Evolutionary conservation across 2,888 invertebrate genomes (phyloP).

Genomic region (Glyphotaelius pellucidus): DNA sequence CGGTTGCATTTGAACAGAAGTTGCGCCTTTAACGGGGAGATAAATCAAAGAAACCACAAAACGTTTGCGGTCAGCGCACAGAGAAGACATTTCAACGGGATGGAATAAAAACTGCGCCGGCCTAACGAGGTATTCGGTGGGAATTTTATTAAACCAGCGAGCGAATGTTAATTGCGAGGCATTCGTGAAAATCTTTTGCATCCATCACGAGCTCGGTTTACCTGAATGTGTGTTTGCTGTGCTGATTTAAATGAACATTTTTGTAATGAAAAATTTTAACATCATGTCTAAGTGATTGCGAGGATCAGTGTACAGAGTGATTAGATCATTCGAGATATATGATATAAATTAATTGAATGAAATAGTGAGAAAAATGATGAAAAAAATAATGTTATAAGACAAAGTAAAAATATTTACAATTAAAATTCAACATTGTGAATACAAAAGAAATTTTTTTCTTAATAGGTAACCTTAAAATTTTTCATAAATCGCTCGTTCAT

Average conservation of each 20-base stretch:
- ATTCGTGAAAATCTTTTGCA: slow-evolving; percentile 22
- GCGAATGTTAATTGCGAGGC: slow-evolving; percentile 46
- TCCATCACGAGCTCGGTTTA: slow-evolving; percentile 35
- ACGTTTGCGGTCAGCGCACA: slow-evolving; percentile 45
- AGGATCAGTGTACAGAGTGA: background rate
- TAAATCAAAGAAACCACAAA: slow-evolving; percentile 49
- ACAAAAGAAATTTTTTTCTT: no score
- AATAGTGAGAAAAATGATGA: no score
- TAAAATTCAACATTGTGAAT: no score
- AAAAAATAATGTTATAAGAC: no score
- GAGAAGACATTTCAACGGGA: slow-evolving; percentile 27
- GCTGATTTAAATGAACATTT: background rate
- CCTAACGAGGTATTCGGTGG: slow-evolving; percentile 57
- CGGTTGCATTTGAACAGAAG: slow-evolving; percentile 7
- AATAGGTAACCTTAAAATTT: no score
- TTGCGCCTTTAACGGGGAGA: slow-evolving; percentile 4
- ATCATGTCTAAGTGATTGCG: background rate
- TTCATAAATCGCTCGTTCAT: no score
- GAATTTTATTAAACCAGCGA: slow-evolving; percentile 46
- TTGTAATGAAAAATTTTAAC: background rate
- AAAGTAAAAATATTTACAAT: no score
- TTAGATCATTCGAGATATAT: background rate
- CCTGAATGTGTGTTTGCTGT: background rate
- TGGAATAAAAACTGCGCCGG: slow-evolving; percentile 43
- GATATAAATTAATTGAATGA: no score